These are phyloP conservation scores for Takifugu flavidus DNA, from an alignment of 2,113 vertebrate genomes.

Conservation along the genomic window DNA sequence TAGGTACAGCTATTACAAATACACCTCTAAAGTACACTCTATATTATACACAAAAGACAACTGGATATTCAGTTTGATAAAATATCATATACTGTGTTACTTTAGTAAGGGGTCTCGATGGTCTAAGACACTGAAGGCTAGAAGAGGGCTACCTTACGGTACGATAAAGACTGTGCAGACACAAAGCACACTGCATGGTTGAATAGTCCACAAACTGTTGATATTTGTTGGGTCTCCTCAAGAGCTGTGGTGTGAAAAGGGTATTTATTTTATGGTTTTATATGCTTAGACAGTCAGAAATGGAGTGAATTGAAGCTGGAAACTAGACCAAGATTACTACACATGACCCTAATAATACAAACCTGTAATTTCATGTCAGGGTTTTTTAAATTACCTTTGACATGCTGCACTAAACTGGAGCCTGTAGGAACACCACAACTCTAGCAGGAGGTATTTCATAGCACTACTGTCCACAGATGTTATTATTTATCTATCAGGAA, in stretches of 20 bases:
- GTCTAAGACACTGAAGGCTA: slow-evolving; percentile 54
- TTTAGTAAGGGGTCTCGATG: slow-evolving; percentile 45
- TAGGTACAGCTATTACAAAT: slow-evolving; percentile 51
- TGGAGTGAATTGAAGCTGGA: too few relatives aligned
- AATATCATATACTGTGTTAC: slow-evolving; percentile 29
- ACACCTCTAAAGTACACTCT: slow-evolving; percentile 53
- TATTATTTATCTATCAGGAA: neutral
- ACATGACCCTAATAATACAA: neutral
- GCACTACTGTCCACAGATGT: slow-evolving; percentile 20
- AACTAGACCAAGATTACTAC: too few relatives aligned
- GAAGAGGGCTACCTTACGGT: slow-evolving; percentile 42
- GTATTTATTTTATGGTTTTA: too few relatives aligned
- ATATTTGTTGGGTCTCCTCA: slow-evolving; percentile 22
- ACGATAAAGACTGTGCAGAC: slow-evolving; percentile 39
- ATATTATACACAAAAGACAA: slow-evolving; percentile 55
- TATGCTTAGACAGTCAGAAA: too few relatives aligned
- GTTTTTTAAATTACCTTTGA: neutral
- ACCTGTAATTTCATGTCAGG: neutral
- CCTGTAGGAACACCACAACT: slow-evolving; percentile 18
- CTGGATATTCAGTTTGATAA: slow-evolving; percentile 55
- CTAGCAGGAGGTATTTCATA: slow-evolving; percentile 31
- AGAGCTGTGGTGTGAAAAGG: slow-evolving; percentile 9
- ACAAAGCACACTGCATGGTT: slow-evolving; percentile 51
- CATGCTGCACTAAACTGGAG: slow-evolving; percentile 2
- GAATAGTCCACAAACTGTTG: slow-evolving; percentile 30